Base-by-base conservation (phyloP, 2,888 invertebrate species). In the Ophion ellenae region DNA sequence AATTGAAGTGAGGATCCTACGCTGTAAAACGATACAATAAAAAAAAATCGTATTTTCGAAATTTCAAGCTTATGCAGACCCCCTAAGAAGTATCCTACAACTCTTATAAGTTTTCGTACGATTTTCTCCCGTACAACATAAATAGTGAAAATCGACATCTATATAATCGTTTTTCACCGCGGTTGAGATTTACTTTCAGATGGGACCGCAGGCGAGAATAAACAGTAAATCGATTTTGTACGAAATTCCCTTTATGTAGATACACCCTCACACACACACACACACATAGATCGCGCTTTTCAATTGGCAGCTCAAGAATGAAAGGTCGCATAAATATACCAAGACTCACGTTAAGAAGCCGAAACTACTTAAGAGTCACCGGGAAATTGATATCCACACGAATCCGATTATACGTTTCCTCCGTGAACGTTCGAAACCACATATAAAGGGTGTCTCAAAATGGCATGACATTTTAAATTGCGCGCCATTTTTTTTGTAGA, bases 371-470 rank as follows among this genome's bases (percentile, higher is more conserved):
- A 32, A 61, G 66, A 84, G 71, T 73, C 36, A 11, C 57, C 32
- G 47, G 75, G 64, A 76, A 76, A 76, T 81, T 81, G 63, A 71
- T 47, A 80, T 61, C n/a, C 24, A n/a, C 61, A 61, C 20, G 20
- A 10, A 20, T 61, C 24, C 61, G 24, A 61, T 20, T 61, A 61
- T 61, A 20, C 61, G 61, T 61, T 61, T 61, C 2, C 24, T 61
- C 20, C 20, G 20, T 61, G n/a, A 20, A n/a, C 20, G 47, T 47
- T 14, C 24, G 20, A n/a, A 61, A 5, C 61, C 3, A 4, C 1
- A 14, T 61, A 14, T 20, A 61, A 5, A 61, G n/a, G 7, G 32
- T 32, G 32, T 32, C 32, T 32, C 3, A 32, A 32, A 32, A 32
- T 32, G 32, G 4, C 32, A 2, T 32, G 32, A 32, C 32, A 32